These are phyloP conservation scores for Palythoa heliodiscus DNA, from an alignment of 92 coral and sea anemone genomes.

Conservation along the genomic window DNA sequence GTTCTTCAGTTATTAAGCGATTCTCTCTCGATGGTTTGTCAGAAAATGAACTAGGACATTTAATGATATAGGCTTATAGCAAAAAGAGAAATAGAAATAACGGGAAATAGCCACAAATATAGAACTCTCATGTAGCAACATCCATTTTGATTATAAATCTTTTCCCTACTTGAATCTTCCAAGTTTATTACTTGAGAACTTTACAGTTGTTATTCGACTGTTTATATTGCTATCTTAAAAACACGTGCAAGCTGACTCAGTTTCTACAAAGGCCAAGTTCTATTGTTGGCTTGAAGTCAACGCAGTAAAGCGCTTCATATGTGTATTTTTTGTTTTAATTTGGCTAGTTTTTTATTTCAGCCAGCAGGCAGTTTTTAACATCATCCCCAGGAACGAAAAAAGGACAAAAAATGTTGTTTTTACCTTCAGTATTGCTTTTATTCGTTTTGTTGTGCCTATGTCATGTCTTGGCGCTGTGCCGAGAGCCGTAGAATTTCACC, in stretches of 20 bases:
- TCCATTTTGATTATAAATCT: neutral
- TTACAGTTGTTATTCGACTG: neutral
- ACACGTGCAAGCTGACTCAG: constrained; percentile 32
- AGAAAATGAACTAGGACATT: neutral
- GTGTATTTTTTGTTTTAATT: neutral
- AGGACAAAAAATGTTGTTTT: neutral
- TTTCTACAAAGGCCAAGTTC: constrained; percentile 26
- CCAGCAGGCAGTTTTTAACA: neutral
- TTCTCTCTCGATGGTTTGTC: neutral
- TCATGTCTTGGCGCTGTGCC: constrained; percentile 30
- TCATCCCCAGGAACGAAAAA: neutral
- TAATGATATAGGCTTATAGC: neutral
- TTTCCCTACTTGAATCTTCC: neutral
- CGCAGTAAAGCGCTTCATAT: neutral
- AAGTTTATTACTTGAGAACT: neutral
- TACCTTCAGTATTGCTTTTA: constrained; percentile 9
- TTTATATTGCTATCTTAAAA: neutral
- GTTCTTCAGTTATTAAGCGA: neutral
- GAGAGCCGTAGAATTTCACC: constrained; percentile 4
- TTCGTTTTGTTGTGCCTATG: neutral
- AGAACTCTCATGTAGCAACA: neutral
- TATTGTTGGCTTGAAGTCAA: neutral
- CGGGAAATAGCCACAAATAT: neutral
- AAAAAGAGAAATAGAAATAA: neutral
- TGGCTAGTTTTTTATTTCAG: neutral